These are phyloP conservation scores for Patiria miniata DNA, from an alignment of 35 echinoderm and acorn worm genomes.

Conservation along the genomic window DNA sequence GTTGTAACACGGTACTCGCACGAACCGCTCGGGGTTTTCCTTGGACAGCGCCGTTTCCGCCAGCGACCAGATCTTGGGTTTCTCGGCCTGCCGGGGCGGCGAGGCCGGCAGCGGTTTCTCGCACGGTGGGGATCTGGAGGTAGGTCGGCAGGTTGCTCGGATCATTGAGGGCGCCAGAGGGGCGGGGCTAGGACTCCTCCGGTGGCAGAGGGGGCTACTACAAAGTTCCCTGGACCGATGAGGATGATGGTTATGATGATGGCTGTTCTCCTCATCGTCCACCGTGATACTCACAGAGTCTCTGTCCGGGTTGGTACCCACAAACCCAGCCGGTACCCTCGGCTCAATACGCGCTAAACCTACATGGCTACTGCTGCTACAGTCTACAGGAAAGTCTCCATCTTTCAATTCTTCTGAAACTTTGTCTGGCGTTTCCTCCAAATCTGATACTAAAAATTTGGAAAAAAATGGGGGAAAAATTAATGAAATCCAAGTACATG, in stretches of 20 bases:
- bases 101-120: neutral
- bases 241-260: neutral
- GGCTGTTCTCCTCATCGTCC: neutral
- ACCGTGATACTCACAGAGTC: constrained; percentile 21
- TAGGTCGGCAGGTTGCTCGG: neutral
- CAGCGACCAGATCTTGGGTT: constrained; percentile 99
- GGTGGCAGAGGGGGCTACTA: neutral
- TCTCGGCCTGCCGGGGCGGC: constrained; percentile 4
- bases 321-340: neutral
- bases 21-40: constrained; percentile 29
- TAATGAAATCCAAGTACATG: neutral
- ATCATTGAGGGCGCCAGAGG: neutral
- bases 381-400: neutral
- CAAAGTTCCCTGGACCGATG: neutral
- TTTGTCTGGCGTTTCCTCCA: too few relatives aligned
- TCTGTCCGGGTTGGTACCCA: neutral
- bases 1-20: too few relatives aligned
- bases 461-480: neutral
- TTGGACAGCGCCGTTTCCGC: constrained; percentile 87
- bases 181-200: constrained; percentile 1
- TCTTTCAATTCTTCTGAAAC: too few relatives aligned
- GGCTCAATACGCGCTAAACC: neutral
- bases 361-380: neutral
- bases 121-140: constrained; percentile 1
- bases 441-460: constrained; percentile 10